Conservation (phyloP, 2,113 vertebrate species). For the Romanogobio albipinnatus region DNA sequence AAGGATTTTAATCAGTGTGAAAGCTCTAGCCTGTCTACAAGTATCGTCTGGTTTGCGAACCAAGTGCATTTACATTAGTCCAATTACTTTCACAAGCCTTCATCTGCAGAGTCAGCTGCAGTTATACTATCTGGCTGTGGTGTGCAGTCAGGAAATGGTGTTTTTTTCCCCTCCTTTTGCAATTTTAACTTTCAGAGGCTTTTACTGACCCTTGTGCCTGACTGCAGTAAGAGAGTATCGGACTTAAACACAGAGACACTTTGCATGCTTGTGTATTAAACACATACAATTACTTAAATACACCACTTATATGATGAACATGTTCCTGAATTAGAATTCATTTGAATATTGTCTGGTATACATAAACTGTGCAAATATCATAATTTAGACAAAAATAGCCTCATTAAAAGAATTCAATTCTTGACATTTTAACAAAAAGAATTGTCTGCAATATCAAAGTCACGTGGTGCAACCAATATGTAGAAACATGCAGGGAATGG, state of each 20-base stretch:
- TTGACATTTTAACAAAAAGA: not conserved
- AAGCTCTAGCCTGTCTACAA: conserved; percentile 44
- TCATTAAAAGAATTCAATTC: not conserved
- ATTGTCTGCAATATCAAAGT: not conserved
- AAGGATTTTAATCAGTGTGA: conserved; percentile 51
- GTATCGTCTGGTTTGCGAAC: conserved; percentile 46
- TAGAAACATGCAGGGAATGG: too few relatives aligned
- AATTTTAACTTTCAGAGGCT: not conserved
- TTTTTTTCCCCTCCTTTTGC: not conserved
- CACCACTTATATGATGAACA: not conserved
- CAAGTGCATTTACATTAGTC: conserved; percentile 45
- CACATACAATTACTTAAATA: too few relatives aligned
- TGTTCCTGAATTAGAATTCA: not conserved
- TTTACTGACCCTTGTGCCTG: not conserved
- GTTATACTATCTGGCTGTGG: conserved; percentile 58
- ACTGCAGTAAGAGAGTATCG: not conserved
- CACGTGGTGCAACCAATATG: not conserved
- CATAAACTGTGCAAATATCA: not conserved
- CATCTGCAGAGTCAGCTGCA: conserved; percentile 50
- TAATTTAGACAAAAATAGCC: not conserved
- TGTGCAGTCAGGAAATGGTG: conserved; percentile 61
- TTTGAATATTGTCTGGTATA: not conserved
- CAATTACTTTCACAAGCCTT: conserved; percentile 28
- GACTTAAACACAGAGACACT: not conserved
- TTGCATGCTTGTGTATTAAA: not conserved